Evolutionary conservation across 2,113 vertebrate species (phyloP).

Genomic region (Bambusicola thoracicus): DNA sequence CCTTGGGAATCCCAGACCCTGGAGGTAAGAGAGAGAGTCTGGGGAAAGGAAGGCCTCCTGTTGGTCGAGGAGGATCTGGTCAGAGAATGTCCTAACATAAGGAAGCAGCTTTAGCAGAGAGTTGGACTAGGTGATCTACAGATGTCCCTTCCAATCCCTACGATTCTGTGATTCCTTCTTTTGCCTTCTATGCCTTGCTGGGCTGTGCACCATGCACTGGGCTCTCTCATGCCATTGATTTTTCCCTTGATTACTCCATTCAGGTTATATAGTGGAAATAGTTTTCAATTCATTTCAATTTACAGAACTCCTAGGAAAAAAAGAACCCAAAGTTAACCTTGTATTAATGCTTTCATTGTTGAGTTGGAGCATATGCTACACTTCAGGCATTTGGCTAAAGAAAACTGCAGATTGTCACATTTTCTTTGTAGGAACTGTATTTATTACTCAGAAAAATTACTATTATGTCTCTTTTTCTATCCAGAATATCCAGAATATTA

Average conservation of each 20-base stretch:
- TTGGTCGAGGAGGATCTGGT: too few relatives aligned
- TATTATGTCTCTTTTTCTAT: neutral
- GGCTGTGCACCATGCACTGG: neutral
- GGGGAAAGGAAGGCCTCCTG: too few relatives aligned
- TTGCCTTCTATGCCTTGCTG: accelerated
- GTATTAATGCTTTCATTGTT: neutral
- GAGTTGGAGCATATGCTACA: neutral
- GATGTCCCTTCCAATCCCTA: too few relatives aligned
- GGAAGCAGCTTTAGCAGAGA: too few relatives aligned
- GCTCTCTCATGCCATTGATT: neutral
- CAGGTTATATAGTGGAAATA: neutral
- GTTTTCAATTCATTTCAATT: neutral
- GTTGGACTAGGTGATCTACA: too few relatives aligned
- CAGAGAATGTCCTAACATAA: too few relatives aligned
- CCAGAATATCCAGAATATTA: neutral
- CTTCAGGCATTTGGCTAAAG: neutral
- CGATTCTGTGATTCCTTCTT: neutral
- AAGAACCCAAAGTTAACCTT: neutral
- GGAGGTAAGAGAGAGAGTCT: too few relatives aligned
- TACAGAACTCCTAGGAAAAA: neutral
- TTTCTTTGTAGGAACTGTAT: neutral
- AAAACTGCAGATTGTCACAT: neutral
- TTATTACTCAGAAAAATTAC: neutral
- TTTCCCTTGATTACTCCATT: neutral
- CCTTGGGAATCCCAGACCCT: too few relatives aligned